A percentile compares a stretch with the other conserved stretches of the same genome.
These are phyloP conservation scores for Epirrhoe tristata DNA, from an alignment of 2,888 invertebrate genomes.

Conservation along the genomic window DNA sequence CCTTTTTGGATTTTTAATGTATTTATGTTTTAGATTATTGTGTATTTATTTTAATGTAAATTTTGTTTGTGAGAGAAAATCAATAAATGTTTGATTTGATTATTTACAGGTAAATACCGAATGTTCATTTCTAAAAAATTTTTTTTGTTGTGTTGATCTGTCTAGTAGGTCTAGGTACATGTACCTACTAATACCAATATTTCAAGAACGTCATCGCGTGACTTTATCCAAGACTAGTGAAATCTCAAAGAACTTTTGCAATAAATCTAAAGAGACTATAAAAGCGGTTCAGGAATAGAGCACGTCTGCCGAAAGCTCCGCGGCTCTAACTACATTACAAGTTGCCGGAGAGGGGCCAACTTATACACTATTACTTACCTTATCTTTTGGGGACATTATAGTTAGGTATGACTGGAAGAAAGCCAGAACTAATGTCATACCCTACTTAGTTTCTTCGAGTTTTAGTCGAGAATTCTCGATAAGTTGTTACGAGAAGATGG, in stretches of 20 bases:
- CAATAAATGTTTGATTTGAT: no score
- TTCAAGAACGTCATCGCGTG: no score
- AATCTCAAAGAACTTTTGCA: constrained; percentile 12
- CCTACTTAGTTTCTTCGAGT: not conserved
- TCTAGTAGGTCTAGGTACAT: no score
- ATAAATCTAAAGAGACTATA: constrained; percentile 13
- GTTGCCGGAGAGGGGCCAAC: constrained; percentile 11
- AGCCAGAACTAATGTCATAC: constrained; percentile 11
- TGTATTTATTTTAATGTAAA: no score
- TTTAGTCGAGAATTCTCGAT: not conserved
- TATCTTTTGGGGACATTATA: constrained; percentile 8
- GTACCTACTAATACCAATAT: no score
- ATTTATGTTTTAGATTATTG: no score
- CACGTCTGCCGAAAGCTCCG: constrained; percentile 10
- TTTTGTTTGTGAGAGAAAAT: no score
- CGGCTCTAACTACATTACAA: constrained; percentile 20
- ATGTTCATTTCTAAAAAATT: no score
- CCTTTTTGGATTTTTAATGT: no score
- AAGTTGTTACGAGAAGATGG: not conserved
- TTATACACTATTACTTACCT: constrained; percentile 4
- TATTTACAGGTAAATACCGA: no score
- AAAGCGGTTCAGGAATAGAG: constrained; percentile 10
- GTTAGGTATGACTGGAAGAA: constrained; percentile 10
- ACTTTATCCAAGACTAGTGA: not conserved
- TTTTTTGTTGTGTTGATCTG: no score